Conservation (phyloP, 1,140 invertebrate species). For the Pachyrhynchus sulphureomaculatus region DNA sequence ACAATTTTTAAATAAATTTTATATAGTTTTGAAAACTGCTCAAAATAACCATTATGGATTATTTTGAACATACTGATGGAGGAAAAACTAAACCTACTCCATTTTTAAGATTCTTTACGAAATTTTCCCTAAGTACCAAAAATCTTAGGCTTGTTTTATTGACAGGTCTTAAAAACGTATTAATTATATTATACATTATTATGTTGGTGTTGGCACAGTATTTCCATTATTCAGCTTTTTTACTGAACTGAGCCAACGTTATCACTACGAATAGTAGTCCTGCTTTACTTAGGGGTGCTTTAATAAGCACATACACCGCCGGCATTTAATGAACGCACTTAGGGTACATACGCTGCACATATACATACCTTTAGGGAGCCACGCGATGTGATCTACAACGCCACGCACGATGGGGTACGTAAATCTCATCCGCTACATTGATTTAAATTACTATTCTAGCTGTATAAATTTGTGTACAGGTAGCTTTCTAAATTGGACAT, state of each 20-base stretch:
- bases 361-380: conserved; percentile 24
- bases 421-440: conserved; percentile 23
- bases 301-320: conserved; percentile 48
- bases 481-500: too few species aligned
- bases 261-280: conserved; percentile 41
- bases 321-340: conserved; percentile 50
- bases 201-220: conserved; percentile 21
- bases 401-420: conserved; percentile 16
- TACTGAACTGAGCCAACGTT: conserved; percentile 29
- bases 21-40: too few species aligned
- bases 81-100: too few species aligned
- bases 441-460: conserved; percentile 20
- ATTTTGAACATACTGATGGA: too few species aligned
- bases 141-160: too few species aligned
- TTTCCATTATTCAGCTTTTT: not conserved
- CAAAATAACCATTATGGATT: too few species aligned
- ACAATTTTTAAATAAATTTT: too few species aligned
- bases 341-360: conserved; percentile 19
- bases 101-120: too few species aligned
- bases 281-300: conserved; percentile 35
- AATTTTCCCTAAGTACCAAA: too few species aligned
- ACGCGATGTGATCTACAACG: conserved; percentile 18
- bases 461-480: too few species aligned
- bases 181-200: too few species aligned
- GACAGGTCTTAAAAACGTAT: too few species aligned